Percentiles rank a stretch among this genome's conserved stretches.
Conservation (phyloP, 2,888 invertebrate species). For the Andrena dorsata region DNA sequence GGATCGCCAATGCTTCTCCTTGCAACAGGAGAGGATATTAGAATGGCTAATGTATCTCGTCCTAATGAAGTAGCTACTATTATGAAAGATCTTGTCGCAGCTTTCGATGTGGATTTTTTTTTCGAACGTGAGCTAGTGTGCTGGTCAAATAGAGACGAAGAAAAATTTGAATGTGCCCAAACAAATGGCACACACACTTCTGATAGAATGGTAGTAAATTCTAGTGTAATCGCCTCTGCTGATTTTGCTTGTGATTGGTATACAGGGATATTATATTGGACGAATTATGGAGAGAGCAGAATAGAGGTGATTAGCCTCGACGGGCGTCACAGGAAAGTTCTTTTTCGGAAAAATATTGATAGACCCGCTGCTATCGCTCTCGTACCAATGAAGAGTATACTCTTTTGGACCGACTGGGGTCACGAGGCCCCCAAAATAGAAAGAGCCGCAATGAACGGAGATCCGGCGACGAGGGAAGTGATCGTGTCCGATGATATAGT, state of each 20-base stretch:
- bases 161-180: constrained; percentile 92
- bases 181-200: constrained; percentile 88
- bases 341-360: constrained; percentile 96
- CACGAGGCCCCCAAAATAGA: constrained; percentile 97
- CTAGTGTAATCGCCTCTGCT: constrained; percentile 93
- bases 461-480: constrained; percentile 88
- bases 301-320: constrained; percentile 95
- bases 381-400: constrained; percentile 91
- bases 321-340: constrained; percentile 91
- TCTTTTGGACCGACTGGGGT: constrained; percentile 98
- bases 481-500: constrained; percentile 94
- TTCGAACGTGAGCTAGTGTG: constrained; percentile 92
- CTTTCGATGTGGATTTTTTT: constrained; percentile 95
- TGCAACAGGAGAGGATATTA: constrained; percentile 94
- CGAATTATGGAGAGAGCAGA: constrained; percentile 93
- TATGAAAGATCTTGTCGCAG: constrained; percentile 92
- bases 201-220: constrained; percentile 88
- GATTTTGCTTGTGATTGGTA: constrained; percentile 97
- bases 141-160: constrained; percentile 95
- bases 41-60: constrained; percentile 90
- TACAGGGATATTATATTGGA: constrained; percentile 96
- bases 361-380: constrained; percentile 94
- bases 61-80: constrained; percentile 88
- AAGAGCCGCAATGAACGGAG: constrained; percentile 95
- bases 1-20: constrained; percentile 88